A percentile compares a stretch with the other conserved stretches of the same genome.
Evolutionary conservation across 1,140 invertebrate species (phyloP).

Genomic region (Drosophila setifemur): DNA sequence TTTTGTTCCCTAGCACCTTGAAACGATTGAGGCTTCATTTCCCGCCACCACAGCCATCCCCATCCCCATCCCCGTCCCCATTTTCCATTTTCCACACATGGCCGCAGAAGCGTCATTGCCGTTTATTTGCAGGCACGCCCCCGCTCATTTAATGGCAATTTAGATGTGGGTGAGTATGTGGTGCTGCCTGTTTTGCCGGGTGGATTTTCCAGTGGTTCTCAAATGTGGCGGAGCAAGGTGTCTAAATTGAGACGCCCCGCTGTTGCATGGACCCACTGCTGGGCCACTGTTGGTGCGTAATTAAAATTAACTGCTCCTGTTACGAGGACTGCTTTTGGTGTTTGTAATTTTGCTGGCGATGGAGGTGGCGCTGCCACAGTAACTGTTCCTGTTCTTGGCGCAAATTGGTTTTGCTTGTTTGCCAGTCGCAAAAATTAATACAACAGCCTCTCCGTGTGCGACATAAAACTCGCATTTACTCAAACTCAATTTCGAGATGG

Average conservation of each 20-base stretch:
- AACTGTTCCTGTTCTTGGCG: constrained; percentile 29
- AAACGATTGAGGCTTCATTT: constrained; percentile 69
- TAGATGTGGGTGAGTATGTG: constrained; percentile 14
- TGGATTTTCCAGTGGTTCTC: background rate
- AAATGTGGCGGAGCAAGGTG: constrained; percentile 48
- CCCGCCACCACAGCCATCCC: constrained; percentile 30
- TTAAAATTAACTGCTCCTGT: constrained; percentile 75
- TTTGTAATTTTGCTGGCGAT: background rate
- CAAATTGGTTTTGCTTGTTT: constrained; percentile 78
- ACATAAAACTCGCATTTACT: constrained; percentile 68
- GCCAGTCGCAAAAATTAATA: constrained; percentile 48
- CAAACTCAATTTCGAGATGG: constrained; percentile 18
- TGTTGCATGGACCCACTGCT: constrained; percentile 57
- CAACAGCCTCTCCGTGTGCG: constrained; percentile 1
- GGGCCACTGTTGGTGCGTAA: constrained; percentile 57
- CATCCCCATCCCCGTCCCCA: no score
- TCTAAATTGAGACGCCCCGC: constrained; percentile 73
- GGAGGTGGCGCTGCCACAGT: constrained; percentile 13
- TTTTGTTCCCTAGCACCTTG: constrained; percentile 68
- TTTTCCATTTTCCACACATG: constrained; percentile 59
- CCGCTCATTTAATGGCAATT: constrained; percentile 71
- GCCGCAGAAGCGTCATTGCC: constrained; percentile 62
- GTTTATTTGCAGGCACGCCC: constrained; percentile 55
- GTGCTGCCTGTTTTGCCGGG: background rate
- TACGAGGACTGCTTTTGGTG: constrained; percentile 25